Evolutionary conservation across 2,888 invertebrate species (phyloP), one percentile per base, ranked within the genome.

Genomic region (Stenichneumon culpator): DNA sequence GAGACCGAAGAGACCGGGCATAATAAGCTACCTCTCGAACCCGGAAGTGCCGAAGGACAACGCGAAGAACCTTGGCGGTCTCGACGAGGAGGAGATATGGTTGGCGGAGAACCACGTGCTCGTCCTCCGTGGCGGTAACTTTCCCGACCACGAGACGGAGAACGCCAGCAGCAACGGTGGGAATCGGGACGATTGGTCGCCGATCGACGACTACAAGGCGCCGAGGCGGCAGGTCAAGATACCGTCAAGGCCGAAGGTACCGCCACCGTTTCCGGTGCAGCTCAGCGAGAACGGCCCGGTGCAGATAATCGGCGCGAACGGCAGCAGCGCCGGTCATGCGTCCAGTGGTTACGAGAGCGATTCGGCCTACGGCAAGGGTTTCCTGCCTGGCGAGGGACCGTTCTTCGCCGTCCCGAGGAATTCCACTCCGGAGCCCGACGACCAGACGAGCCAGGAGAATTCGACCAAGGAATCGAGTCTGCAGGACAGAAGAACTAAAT

Each of bases 261-360:
- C 98, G 94, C 98, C 98, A 95, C 98, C 98, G 95, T 98, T 98
- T 97, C 98, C 98, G 93, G 97, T 98, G 94, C 98, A 97, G 95
- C 96, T 98, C 94, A 95, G 96, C 94, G 97, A 98, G 93, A 96
- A 96, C 93, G 98, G 97, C 92, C 98, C 98, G 93, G 95, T 98
- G 94, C 96, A 97, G 95, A 97, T 98, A 96, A 96, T 98, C 95
- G 97, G 97, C 94, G 95, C 96, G 95, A 97, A 97, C 95, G 95
- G 96, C 91, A 96, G 96, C 95, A 95, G 96, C 95, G 95, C 97
- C 95, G 95, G 96, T 95, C 83, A 88, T 65, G 90, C 92, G 80
- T 87, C 84, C 22, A 89, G 92, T 75, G 89, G 89, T 63, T 87
- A 89, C 86, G 87, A 87, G 77, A 87, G 83, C 57, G 90, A 94